phyloP scores from a whole-genome alignment of 2,113 vertebrate genomes.

The Ceuthmochares aereus region DNA sequence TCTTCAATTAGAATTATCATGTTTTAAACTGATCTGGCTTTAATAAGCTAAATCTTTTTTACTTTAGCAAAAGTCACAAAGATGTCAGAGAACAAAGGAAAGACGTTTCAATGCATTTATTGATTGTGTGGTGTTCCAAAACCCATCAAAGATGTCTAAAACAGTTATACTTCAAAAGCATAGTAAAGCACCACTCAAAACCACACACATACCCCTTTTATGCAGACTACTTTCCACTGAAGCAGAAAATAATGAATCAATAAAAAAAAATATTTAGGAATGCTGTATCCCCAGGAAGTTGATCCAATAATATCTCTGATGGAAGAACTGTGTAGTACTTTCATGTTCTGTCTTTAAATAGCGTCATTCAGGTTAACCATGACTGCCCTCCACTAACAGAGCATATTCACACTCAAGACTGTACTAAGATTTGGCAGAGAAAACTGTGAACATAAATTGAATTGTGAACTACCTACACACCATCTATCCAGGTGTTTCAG shows the following conservation, averaged over 20 bases:
- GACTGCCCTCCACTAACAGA: background rate
- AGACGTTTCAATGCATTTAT: background rate
- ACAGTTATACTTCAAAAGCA: background rate
- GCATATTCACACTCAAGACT: background rate
- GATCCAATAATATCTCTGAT: background rate
- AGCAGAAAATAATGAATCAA: background rate
- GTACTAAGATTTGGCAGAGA: background rate
- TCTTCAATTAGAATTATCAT: background rate
- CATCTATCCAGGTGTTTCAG: background rate
- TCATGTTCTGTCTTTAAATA: background rate
- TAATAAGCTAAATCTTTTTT: background rate
- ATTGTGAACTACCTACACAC: background rate
- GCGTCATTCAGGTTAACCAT: background rate
- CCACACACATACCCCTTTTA: accelerated
- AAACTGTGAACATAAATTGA: background rate
- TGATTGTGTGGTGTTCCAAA: background rate
- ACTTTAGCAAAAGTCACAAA: background rate
- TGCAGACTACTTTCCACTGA: background rate
- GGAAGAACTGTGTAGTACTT: background rate
- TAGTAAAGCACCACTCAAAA: background rate
- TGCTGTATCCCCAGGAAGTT: accelerated
- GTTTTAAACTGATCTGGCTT: background rate
- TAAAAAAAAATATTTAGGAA: background rate
- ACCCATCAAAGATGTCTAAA: background rate
- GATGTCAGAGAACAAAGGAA: background rate